These are phyloP conservation scores for Ditylenchus weischeri DNA, from an alignment of 2,888 invertebrate species.

Conservation along the genomic window DNA sequence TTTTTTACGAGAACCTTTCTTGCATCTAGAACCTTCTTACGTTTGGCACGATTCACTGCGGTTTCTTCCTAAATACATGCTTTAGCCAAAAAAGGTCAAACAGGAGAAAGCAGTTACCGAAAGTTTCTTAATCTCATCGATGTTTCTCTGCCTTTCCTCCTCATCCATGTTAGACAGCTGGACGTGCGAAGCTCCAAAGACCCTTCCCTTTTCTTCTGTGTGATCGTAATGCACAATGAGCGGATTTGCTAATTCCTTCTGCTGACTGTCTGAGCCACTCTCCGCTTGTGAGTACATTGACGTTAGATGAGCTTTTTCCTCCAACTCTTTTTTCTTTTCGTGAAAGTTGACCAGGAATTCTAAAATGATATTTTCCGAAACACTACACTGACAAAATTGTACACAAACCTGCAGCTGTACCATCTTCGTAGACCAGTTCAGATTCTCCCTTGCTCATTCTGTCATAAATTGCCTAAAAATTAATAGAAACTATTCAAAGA, in stretches of 20 bases:
- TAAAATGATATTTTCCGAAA: no score
- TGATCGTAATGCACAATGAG: conserved; percentile 45
- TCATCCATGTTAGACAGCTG: conserved; percentile 38
- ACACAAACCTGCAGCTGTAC: conserved; percentile 28
- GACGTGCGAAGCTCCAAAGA: conserved; percentile 50
- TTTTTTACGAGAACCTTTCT: conserved; percentile 23
- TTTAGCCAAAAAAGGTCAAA: no score
- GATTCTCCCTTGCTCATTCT: conserved; percentile 39
- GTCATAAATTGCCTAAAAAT: conserved; percentile 38
- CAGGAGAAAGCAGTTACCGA: conserved; percentile 21
- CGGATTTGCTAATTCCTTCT: conserved; percentile 16
- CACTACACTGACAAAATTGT: no score
- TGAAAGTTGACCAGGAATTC: conserved; percentile 51
- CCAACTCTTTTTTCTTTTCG: conserved; percentile 38
- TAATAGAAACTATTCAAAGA: no score
- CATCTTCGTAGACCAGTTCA: conserved; percentile 34
- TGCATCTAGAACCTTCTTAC: conserved; percentile 24
- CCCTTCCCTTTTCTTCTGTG: conserved; percentile 42
- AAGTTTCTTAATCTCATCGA: conserved; percentile 37
- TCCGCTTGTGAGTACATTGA: background rate
- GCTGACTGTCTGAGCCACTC: background rate
- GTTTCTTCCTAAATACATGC: conserved; percentile 26
- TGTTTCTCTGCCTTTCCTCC: conserved; percentile 41
- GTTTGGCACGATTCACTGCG: conserved; percentile 27
- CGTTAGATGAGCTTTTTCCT: conserved; percentile 16